Evolutionary conservation across 1,140 invertebrate genomes (phyloP).

Genomic region (Brachionus paranguensis): DNA sequence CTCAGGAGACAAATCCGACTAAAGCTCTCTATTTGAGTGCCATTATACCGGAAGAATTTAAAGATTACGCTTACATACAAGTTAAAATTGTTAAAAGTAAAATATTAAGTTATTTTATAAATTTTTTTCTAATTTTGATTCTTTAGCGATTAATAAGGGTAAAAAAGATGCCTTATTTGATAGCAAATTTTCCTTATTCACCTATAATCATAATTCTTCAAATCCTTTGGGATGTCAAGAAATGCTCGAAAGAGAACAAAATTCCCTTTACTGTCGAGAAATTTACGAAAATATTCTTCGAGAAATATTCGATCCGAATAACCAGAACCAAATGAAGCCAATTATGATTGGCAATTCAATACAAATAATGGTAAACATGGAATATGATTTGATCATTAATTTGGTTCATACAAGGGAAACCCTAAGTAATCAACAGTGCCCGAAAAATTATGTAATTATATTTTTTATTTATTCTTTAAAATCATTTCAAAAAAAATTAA

Average conservation of each 20-base stretch:
- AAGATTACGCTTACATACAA: conserved; percentile 37
- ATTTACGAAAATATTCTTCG: conserved; percentile 17
- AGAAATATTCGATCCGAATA: conserved; percentile 39
- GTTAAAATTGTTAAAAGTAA: conserved; percentile 29
- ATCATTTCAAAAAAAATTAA: not conserved
- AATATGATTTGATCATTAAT: conserved; percentile 24
- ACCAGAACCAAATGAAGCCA: not conserved
- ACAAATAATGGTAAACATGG: conserved; percentile 34
- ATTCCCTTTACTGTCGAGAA: conserved; percentile 29
- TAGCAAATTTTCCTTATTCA: conserved; percentile 35
- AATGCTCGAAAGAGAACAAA: conserved; percentile 27
- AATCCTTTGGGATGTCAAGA: conserved; percentile 13
- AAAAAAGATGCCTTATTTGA: conserved; percentile 13
- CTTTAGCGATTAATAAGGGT: not conserved
- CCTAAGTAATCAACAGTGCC: not conserved
- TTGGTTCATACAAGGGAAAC: conserved; percentile 4
- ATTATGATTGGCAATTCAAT: conserved; percentile 37
- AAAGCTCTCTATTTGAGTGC: conserved; percentile 17
- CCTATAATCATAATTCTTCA: not conserved
- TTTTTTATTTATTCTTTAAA: not conserved
- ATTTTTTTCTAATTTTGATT: not conserved
- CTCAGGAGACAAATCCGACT: not conserved
- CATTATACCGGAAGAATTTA: conserved; percentile 15
- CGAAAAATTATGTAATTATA: conserved; percentile 26
- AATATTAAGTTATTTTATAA: not conserved